phyloP scores from a whole-genome alignment of 2,113 vertebrate species.

The Plotosus lineatus region DNA sequence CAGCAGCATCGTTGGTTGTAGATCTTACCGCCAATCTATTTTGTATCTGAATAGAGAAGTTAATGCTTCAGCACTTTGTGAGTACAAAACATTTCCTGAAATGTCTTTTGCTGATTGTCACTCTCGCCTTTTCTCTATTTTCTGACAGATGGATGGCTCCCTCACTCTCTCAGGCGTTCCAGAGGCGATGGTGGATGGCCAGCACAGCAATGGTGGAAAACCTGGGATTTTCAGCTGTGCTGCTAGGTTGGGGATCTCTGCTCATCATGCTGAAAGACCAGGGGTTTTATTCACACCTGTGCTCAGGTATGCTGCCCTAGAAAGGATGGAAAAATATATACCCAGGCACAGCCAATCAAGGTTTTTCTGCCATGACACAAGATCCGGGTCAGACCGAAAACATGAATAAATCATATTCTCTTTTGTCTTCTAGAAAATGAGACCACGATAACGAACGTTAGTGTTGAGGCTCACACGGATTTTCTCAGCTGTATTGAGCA shows the following conservation, averaged over 20 bases:
- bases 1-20: no score
- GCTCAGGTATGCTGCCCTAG: constrained; percentile 63
- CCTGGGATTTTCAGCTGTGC: constrained; percentile 85
- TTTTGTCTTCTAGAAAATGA: constrained; percentile 58
- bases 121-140: not conserved
- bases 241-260: constrained; percentile 87
- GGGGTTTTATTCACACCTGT: constrained; percentile 86
- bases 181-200: constrained; percentile 89
- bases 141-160: constrained; percentile 73
- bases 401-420: constrained; percentile 39
- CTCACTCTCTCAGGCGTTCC: constrained; percentile 76
- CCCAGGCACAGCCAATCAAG: not conserved
- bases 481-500: constrained; percentile 77
- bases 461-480: not conserved
- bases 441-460: constrained; percentile 3
- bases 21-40: not conserved
- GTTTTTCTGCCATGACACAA: not conserved
- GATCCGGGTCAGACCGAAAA: not conserved
- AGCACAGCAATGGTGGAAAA: constrained; percentile 83
- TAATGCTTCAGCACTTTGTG: not conserved
- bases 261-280: constrained; percentile 87
- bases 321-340: not conserved
- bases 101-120: not conserved
- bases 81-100: not conserved
- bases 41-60: not conserved